Base-by-base conservation (phyloP, 2,888 invertebrate species). In the Deilephila elpenor region DNA sequence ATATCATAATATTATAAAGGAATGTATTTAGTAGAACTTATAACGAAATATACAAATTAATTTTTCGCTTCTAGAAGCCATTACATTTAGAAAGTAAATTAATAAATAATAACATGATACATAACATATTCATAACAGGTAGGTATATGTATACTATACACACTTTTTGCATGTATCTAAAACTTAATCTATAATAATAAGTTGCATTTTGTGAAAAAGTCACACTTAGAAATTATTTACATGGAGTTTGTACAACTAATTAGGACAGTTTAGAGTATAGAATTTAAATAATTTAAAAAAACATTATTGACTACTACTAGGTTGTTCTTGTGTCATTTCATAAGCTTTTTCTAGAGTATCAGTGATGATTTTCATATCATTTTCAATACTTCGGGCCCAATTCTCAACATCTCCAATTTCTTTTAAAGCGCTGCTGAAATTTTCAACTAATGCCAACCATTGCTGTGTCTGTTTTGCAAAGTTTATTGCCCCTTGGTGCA, bases 321-420 rank as follows among this genome's bases (percentile, higher is more conserved):
- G 88, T 76, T 88, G 86, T 78, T 91, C 92, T 79, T 89, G 90
- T 62, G 96, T 95, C 37, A 95, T 97, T 95, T 98, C 98, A 89
- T 99, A 99, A 14, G 99, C 99, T 89, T 97, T 97, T 93, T 99
- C 99, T 77, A 99, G 95, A 29, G 99, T 98, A 80, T 97, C 97
- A 8, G 98, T 97, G 78, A 99, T 97, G 3, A 98, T 97, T 86
- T 97, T 96, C 97, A 99, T 98, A 89, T 99, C 99, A 76, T 97
- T 97, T 91, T 99, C 99, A 83, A 99, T 99, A 79, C 98, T 98
- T 79, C 97, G 96, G 0, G 99, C 98, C 99, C 99, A 99, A 89
- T 99, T 99, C 89, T 99, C 99, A 0, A 99, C 99, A 95, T 99
- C 99, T 0, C 99, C 99, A 73, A 99, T 96, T 95, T 99, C 99